phyloP scores from a whole-genome alignment of 2,113 vertebrate genomes.

The Albula goreensis region DNA sequence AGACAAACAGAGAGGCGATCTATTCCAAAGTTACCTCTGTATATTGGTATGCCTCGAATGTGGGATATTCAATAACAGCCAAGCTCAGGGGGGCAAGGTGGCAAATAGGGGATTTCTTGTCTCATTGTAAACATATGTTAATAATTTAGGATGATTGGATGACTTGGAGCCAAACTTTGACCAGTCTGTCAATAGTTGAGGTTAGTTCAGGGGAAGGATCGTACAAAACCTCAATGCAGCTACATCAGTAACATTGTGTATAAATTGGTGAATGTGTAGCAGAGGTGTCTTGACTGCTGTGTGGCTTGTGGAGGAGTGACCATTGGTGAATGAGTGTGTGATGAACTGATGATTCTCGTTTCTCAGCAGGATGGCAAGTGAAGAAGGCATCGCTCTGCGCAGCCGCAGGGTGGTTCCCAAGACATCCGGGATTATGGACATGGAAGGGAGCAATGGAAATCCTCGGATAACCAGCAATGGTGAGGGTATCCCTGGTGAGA shows the following conservation, averaged over 20 bases:
- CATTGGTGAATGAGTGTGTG: not conserved
- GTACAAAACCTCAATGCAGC: not conserved
- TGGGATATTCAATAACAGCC: too few relatives aligned
- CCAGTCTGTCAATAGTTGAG: not conserved
- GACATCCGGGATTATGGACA: slow-evolving; percentile 35
- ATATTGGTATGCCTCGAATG: too few relatives aligned
- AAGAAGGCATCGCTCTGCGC: slow-evolving; percentile 34
- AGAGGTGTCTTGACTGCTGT: not conserved
- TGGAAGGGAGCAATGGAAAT: slow-evolving; percentile 39
- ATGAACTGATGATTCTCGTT: not conserved
- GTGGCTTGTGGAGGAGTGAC: not conserved
- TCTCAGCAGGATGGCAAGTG: slow-evolving; percentile 59
- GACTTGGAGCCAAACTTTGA: slow-evolving; percentile 13
- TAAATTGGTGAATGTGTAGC: not conserved
- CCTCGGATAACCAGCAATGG: slow-evolving; percentile 52
- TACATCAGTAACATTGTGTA: not conserved
- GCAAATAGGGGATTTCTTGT: not conserved
- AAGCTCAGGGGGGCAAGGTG: not conserved
- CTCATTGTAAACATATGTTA: not conserved
- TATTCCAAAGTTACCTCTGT: not conserved
- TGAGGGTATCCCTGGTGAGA: slow-evolving; percentile 26
- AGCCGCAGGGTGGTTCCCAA: slow-evolving; percentile 32
- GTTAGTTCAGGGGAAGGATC: not conserved
- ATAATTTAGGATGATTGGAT: not conserved
- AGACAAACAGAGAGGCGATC: not conserved